Evolutionary conservation across 2,888 invertebrate species (phyloP).

Genomic region (Crossocerus cetratus): DNA sequence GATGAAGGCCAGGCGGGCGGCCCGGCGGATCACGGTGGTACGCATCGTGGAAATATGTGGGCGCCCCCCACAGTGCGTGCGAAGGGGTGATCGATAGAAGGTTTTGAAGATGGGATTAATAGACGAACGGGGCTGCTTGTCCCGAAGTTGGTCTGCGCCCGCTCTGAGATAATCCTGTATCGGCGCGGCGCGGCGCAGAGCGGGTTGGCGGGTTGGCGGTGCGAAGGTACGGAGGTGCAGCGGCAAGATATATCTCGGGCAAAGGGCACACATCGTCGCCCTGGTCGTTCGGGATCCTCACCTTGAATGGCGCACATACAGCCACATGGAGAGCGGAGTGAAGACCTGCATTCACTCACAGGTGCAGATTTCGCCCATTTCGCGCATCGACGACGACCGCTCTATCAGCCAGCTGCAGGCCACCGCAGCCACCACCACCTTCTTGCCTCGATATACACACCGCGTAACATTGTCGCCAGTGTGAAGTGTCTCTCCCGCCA

Average conservation of each 20-base stretch:
- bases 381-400: constrained; percentile 52
- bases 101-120: constrained; percentile 68
- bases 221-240: neutral
- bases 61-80: constrained; percentile 44
- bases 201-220: neutral
- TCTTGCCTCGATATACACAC: neutral
- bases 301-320: neutral
- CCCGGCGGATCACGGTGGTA: constrained; percentile 2
- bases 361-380: constrained; percentile 62
- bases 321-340: neutral
- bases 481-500: neutral
- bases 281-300: neutral
- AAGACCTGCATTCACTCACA: constrained; percentile 52
- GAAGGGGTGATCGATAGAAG: constrained; percentile 66
- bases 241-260: constrained; percentile 1
- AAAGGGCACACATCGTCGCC: neutral
- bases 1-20: constrained; percentile 16
- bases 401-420: constrained; percentile 58
- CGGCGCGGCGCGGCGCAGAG: neutral
- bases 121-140: constrained; percentile 59
- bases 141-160: constrained; percentile 25
- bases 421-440: constrained; percentile 1
- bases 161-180: constrained; percentile 24
- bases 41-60: constrained; percentile 25
- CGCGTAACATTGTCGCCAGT: neutral